Percentiles rank a stretch among this genome's conserved stretches.
These are phyloP conservation scores for Drepana arcuata DNA, from an alignment of 1,140 invertebrate genomes.

Conservation along the genomic window DNA sequence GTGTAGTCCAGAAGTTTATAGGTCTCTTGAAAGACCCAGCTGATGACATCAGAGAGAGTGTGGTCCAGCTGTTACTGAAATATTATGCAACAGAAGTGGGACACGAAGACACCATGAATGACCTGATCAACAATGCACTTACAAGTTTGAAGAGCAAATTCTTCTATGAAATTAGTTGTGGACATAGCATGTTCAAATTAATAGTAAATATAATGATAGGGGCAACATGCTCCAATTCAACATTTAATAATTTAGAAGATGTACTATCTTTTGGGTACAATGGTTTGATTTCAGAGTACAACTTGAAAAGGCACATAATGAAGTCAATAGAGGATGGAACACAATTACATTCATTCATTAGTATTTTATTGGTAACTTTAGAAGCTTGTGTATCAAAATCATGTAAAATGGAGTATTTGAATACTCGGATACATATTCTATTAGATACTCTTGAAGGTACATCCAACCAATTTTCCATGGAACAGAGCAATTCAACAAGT, in stretches of 20 bases:
- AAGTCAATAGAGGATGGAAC: constrained; percentile 49
- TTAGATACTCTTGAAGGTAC: constrained; percentile 34
- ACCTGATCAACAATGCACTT: constrained; percentile 31
- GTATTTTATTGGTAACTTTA: constrained; percentile 32
- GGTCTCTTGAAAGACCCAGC: constrained; percentile 41
- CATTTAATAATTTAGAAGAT: constrained; percentile 34
- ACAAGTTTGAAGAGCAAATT: constrained; percentile 41
- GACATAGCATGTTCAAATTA: constrained; percentile 46
- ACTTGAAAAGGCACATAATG: constrained; percentile 32
- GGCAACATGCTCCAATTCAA: constrained; percentile 13
- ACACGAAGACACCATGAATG: constrained; percentile 13
- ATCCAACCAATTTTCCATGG: constrained; percentile 45
- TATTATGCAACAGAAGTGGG: constrained; percentile 27
- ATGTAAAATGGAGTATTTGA: constrained; percentile 22
- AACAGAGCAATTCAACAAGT: constrained; percentile 32
- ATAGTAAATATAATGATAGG: constrained; percentile 31
- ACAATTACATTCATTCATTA: constrained; percentile 51
- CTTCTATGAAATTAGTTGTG: constrained; percentile 51
- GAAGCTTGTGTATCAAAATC: constrained; percentile 27
- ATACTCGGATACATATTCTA: constrained; percentile 25
- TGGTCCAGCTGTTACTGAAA: constrained; percentile 29
- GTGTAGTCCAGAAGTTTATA: constrained; percentile 30
- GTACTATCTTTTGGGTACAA: constrained; percentile 39
- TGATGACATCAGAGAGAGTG: constrained; percentile 45
- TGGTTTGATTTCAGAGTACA: constrained; percentile 28